Percentiles rank a stretch among this genome's conserved stretches.
Evolutionary conservation across 2,797 vertebrate genomes (phyloP).

Genomic region (Heteromormyrus szaboi): DNA sequence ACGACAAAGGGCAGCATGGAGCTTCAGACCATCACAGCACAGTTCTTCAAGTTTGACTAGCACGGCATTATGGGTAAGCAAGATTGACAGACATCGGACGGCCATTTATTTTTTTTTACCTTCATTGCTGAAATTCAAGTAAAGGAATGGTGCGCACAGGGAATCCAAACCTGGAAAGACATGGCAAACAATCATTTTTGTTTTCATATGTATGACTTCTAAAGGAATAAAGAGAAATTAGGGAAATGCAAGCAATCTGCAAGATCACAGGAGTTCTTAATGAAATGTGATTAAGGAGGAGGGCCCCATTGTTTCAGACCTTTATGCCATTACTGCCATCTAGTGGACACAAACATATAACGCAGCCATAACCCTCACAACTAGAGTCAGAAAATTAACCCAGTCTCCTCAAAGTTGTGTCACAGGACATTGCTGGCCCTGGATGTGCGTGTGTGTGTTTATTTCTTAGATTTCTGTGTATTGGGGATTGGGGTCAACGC

Average conservation of each 20-base stretch:
- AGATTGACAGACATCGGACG: not conserved
- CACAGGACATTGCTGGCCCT: not conserved
- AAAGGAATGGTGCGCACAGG: constrained; percentile 93
- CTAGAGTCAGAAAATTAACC: not conserved
- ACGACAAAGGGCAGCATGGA: not conserved
- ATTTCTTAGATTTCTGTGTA: not conserved
- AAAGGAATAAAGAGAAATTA: not conserved
- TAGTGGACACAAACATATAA: constrained; percentile 39
- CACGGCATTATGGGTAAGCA: not conserved
- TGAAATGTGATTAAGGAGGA: not conserved
- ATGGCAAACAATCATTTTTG: not conserved
- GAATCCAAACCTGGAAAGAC: constrained; percentile 82
- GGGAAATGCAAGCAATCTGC: not conserved
- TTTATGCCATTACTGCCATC: constrained; percentile 39
- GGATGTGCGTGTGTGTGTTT: not conserved
- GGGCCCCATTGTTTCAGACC: not conserved
- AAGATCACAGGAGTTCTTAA: not conserved
- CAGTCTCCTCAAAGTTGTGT: not conserved
- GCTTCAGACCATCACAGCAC: not conserved
- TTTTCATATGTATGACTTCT: not conserved
- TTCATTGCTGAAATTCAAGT: constrained; percentile 97
- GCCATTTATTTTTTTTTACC: constrained; percentile 53
- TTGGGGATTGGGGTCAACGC: constrained; percentile 19
- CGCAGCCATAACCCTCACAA: constrained; percentile 19
- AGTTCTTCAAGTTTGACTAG: not conserved